These are phyloP conservation scores for Siderastrea radians DNA, from an alignment of 92 coral and sea anemone genomes.

Conservation along the genomic window DNA sequence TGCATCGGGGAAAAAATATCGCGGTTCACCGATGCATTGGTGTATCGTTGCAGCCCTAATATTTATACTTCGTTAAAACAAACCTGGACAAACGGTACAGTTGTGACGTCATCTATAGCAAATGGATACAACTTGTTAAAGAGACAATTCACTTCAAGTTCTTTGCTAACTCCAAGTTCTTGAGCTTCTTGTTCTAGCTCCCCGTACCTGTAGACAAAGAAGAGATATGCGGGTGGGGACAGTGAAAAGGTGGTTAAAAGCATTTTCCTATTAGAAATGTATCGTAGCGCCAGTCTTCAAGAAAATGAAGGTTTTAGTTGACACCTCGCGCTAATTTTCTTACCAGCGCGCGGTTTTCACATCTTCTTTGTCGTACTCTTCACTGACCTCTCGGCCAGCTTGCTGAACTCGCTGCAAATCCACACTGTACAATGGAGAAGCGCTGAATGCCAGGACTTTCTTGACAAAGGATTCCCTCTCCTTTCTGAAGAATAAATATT, in stretches of 20 bases:
- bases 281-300: no score
- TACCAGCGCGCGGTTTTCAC: constrained; percentile 80
- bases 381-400: constrained; percentile 55
- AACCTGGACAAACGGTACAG: constrained; percentile 79
- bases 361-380: constrained; percentile 66
- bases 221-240: not conserved
- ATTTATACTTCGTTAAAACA: not conserved
- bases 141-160: constrained; percentile 40
- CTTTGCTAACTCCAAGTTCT: constrained; percentile 50
- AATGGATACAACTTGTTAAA: constrained; percentile 76
- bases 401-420: constrained; percentile 51
- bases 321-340: not conserved
- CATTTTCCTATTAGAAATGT: no score
- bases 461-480: constrained; percentile 67
- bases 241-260: not conserved
- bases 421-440: constrained; percentile 35
- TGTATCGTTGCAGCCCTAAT: no score
- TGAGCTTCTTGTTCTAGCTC: constrained; percentile 78
- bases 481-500: constrained; percentile 38
- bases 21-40: no score
- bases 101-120: constrained; percentile 86
- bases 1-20: no score
- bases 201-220: constrained; percentile 69
- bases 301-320: no score
- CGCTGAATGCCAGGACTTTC: constrained; percentile 64